These are phyloP conservation scores for Limnodromus scolopaceus DNA, from an alignment of 2,797 vertebrate genomes.

Conservation along the genomic window DNA sequence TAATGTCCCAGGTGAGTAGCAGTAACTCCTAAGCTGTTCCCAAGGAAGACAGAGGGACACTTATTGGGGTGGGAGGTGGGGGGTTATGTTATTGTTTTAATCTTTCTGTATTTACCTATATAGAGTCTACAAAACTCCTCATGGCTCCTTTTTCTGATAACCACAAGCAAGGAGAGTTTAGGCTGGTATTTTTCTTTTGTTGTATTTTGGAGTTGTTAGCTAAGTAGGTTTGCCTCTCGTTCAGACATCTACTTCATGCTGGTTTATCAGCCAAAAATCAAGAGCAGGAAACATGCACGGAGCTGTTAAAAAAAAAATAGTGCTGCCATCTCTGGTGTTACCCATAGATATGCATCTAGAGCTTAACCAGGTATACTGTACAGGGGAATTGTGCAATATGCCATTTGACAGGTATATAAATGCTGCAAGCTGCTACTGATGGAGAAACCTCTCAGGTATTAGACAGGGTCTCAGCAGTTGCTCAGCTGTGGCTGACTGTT, in stretches of 20 bases:
- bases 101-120: not conserved
- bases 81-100: not conserved
- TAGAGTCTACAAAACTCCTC: not conserved
- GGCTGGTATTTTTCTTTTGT: not conserved
- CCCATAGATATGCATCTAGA: not conserved
- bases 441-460: not conserved
- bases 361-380: not conserved
- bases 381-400: rapidly evolving
- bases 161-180: not conserved
- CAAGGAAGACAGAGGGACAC: not conserved
- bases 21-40: not conserved
- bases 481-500: not conserved
- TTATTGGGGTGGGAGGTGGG: not conserved
- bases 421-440: not conserved
- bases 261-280: not conserved
- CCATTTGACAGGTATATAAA: not conserved
- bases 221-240: not conserved
- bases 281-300: not conserved
- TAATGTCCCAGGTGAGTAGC: not conserved
- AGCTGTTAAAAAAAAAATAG: not conserved
- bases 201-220: not conserved
- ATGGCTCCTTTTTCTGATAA: not conserved
- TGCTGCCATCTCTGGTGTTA: not conserved
- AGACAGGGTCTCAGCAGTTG: not conserved
- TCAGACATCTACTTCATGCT: not conserved